Base-by-base conservation (phyloP, 2,113 vertebrate species). In the Gallinago jamesoni region DNA sequence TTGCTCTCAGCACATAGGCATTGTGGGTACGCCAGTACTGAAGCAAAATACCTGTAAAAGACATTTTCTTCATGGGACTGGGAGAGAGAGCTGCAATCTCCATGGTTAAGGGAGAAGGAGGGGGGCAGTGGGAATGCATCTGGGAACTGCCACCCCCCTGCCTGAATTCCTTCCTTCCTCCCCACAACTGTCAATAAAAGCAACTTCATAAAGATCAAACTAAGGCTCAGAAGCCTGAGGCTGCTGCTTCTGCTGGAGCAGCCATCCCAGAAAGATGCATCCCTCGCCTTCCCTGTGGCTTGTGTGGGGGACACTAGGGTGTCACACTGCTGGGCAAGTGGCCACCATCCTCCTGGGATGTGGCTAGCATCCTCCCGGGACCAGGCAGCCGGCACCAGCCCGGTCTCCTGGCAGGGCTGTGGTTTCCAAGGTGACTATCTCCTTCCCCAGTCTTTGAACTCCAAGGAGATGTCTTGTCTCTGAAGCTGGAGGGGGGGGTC, bases 381-480 rank as follows among this genome's bases (percentile, higher is more conserved):
- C 39, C 3, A 3, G 16, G 20, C 50, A 27, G 37, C 60, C 0
- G 8, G 47, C 39, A 7, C 60, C 9, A 14, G 28, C 82, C 4
- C 0, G 21, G n/a, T 14, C 67, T 67, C 69, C 21, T 0, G 12
- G 31, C 81, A n/a, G 2, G 14, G 59, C 87, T 69, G 62, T 21
- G 77, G 87, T 96, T 95, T 90, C 94, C 96, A 94, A 23, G 95
- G 95, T 94, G 95, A 93, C 93, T 90, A 77, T 95, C 93, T 76
- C 57, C 81, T 33, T 70, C 28, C 19, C 27, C 82, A 93, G 93
- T 47, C 87, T 88, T 81, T 81, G 93, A 87, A 76, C 93, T 91
- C 67, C 55, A 1, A 76, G 94, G 87, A 87, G 93, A 21, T 86
- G 76, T 76, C 94, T 80, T 45, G 87, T 95, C 87, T 78, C 66